phyloP scores from a whole-genome alignment of 2,888 invertebrate species.

The Drosophila flavopinicola region DNA sequence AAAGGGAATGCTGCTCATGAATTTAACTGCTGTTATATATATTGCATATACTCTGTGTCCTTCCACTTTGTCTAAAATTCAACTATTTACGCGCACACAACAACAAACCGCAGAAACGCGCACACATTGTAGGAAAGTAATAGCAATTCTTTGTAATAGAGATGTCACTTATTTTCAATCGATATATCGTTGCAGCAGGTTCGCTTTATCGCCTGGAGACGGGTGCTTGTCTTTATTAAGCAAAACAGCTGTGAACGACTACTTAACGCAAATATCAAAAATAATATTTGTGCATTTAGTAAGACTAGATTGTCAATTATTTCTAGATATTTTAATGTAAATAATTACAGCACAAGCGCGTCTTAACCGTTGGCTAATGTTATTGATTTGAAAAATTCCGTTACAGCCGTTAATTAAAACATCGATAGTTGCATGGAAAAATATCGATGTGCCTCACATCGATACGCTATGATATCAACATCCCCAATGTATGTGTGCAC shows the following conservation, averaged over 20 bases:
- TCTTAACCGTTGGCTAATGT: no score
- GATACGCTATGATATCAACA: conserved; percentile 46
- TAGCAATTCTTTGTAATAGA: conserved; percentile 26
- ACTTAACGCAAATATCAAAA: background rate
- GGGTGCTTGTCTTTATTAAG: background rate
- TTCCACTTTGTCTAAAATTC: conserved; percentile 12
- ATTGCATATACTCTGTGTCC: background rate
- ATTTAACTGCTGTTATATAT: conserved; percentile 3
- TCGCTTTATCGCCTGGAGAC: conserved; percentile 8
- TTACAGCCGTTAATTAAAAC: background rate
- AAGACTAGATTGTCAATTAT: no score
- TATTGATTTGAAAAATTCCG: background rate
- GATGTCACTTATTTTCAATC: conserved; percentile 26
- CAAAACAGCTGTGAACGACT: conserved; percentile 9
- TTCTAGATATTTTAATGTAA: background rate
- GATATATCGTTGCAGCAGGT: conserved; percentile 24
- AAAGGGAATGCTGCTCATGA: conserved; percentile 6
- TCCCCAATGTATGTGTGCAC: conserved; percentile 59
- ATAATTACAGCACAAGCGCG: background rate
- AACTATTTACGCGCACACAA: conserved; percentile 24
- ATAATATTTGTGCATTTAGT: background rate
- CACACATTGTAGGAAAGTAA: conserved; percentile 53
- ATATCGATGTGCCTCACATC: conserved; percentile 18
- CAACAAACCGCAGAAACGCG: conserved; percentile 26
- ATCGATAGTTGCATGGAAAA: conserved; percentile 7